phyloP scores from a whole-genome alignment of 2,113 vertebrate genomes.

The Dendrocopos noguchii region DNA sequence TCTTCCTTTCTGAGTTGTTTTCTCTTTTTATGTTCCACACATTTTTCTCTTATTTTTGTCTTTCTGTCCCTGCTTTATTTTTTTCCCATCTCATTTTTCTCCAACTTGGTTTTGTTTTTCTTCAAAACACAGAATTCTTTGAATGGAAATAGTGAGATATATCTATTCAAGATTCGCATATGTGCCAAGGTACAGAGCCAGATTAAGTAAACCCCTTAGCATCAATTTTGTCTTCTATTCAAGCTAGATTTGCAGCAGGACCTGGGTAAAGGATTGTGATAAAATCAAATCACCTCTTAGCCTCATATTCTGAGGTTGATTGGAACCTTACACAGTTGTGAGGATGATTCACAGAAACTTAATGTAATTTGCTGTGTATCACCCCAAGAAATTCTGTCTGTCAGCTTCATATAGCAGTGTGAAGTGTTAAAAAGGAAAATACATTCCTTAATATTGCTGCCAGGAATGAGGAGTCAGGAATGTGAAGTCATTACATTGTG shows the following conservation, averaged over 20 bases:
- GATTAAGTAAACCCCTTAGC: conserved; percentile 6
- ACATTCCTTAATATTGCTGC: background rate
- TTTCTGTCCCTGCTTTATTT: background rate
- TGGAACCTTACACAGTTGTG: conserved; percentile 28
- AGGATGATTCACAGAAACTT: conserved; percentile 45
- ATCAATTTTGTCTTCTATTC: conserved; percentile 45
- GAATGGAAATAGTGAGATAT: background rate
- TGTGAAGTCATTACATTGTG: background rate
- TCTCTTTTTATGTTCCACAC: no score
- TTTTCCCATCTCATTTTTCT: background rate
- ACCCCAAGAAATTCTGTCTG: conserved; percentile 21
- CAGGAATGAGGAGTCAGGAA: background rate
- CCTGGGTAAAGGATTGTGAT: conserved; percentile 27
- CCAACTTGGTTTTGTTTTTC: background rate
- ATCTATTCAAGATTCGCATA: background rate
- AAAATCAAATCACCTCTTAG: conserved; percentile 48
- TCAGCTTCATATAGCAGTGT: background rate
- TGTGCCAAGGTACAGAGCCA: background rate
- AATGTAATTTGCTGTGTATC: conserved; percentile 50
- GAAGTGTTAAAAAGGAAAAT: conserved; percentile 30
- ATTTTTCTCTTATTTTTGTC: no score
- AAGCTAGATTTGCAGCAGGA: conserved; percentile 2
- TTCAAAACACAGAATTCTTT: background rate
- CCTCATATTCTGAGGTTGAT: conserved; percentile 36
- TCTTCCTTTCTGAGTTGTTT: no score